Conservation (phyloP, 64 coral and sea anemone species). For the Pocillopora damicornis region DNA sequence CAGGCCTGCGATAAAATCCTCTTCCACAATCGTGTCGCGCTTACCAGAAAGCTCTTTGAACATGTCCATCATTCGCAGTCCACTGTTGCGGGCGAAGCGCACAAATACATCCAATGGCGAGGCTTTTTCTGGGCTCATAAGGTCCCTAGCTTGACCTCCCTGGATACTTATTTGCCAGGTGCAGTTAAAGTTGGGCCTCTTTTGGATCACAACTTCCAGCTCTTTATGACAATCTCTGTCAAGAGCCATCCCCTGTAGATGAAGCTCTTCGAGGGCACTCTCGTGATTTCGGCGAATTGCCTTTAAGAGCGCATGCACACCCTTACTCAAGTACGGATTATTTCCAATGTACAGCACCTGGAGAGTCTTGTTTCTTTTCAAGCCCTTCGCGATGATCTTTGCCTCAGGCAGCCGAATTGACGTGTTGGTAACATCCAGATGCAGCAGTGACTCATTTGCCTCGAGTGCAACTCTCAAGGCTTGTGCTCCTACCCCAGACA, state of each 20-base stretch:
- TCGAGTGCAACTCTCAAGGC: constrained; percentile 10
- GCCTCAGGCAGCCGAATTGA: constrained; percentile 18
- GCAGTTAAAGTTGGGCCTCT: constrained; percentile 18
- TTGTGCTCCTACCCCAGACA: constrained; percentile 24
- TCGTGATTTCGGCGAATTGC: constrained; percentile 22
- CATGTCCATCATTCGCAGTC: constrained; percentile 42
- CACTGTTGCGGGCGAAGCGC: constrained; percentile 28
- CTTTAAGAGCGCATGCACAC: neutral
- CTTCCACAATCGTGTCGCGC: constrained; percentile 10
- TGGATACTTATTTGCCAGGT: constrained; percentile 10
- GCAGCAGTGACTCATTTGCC: constrained; percentile 3
- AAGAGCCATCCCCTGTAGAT: constrained; percentile 22
- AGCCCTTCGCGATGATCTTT: constrained; percentile 27
- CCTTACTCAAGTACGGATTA: constrained; percentile 37
- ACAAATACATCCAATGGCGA: constrained; percentile 28
- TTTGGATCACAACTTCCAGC: constrained; percentile 15
- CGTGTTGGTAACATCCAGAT: constrained; percentile 27
- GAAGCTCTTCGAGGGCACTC: constrained; percentile 7
- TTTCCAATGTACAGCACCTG: constrained; percentile 15
- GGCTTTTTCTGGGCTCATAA: neutral
- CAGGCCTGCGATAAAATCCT: constrained; percentile 10
- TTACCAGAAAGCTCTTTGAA: constrained; percentile 7
- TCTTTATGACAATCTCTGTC: constrained; percentile 28
- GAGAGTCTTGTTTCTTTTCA: constrained; percentile 25
- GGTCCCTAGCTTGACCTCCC: neutral